Base-by-base conservation (phyloP, 2,113 vertebrate genomes). In the Labeo rohita region DNA sequence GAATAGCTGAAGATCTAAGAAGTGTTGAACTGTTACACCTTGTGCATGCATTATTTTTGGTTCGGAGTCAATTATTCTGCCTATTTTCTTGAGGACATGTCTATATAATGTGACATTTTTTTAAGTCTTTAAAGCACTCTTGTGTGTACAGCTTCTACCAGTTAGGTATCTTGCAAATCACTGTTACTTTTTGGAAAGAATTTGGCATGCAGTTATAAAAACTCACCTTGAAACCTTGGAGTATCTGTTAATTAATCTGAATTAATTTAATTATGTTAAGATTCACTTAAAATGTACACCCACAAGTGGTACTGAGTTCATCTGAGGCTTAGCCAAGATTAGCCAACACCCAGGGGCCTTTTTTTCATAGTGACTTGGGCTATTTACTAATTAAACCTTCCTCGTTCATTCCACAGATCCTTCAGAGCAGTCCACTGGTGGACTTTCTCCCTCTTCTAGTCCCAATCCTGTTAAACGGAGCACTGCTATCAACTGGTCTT, bases 401-500 rank as follows among this genome's bases (percentile, higher is more conserved):
- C 9, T 87, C 2, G 89, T 91, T 90, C 87, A 59, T 78, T 83
- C 70, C 83, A 34, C 21, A 95, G 95, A 95, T 88, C 79, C 73
- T 16, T 87, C 83, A 6, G 94, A 95, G 65, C 72, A 92, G 52
- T 90, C 91, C 75, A 88, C 84, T 2, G 75, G 89, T 54, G 95
- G 96, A 74, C 91, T 96, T 88, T 97, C 97, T 72, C 97, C 97
- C 89, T 96, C 96, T 8, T 95, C 95, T 85, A 98, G 96, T 90
- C 96, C 97, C 10, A 98, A 95, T 90, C 97, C 97, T 1, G 88
- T 95, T 87, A 99, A 99, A 93, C 99, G 98, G 93, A 95, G 95
- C 0, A 95, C 95, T 88, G 95, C 97, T 28, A 96, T 99, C 91
- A 98, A 96, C 92, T 99, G 98, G 98, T 96, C 97, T 87, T 97